These are phyloP conservation scores for Malurus alboscapulatus DNA, from an alignment of 2,113 vertebrate species.

Conservation along the genomic window DNA sequence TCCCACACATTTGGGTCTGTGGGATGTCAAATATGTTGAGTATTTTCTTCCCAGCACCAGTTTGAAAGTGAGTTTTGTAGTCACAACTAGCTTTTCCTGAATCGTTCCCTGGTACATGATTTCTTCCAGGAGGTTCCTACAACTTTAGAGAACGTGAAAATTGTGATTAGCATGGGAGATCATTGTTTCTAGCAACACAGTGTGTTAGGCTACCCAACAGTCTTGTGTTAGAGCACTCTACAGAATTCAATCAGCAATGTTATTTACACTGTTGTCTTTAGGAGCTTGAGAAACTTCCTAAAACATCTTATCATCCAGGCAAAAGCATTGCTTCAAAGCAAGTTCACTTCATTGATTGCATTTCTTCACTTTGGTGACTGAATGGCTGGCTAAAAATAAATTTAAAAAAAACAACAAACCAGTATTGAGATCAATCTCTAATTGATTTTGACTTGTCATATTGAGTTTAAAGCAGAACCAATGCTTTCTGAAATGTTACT, in stretches of 20 bases:
- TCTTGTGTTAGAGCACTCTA: background rate
- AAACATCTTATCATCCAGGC: background rate
- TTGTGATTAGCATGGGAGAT: slow-evolving; percentile 37
- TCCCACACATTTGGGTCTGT: background rate
- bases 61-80: background rate
- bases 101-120: background rate
- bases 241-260: slow-evolving; percentile 18
- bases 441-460: slow-evolving; percentile 64
- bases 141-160: slow-evolving; percentile 22
- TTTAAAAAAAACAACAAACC: background rate
- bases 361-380: slow-evolving; percentile 38
- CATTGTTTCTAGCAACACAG: background rate
- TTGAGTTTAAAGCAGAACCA: slow-evolving; percentile 48
- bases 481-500: slow-evolving; percentile 30
- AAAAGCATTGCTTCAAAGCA: background rate
- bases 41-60: background rate
- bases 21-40: background rate
- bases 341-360: background rate
- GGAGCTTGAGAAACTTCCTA: background rate
- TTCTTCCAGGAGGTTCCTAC: slow-evolving; percentile 12
- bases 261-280: slow-evolving; percentile 11
- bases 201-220: slow-evolving; percentile 8
- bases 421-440: slow-evolving; percentile 49
- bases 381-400: slow-evolving; percentile 56
- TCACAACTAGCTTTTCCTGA: background rate